Evolutionary conservation across 2,113 vertebrate genomes (phyloP), one percentile per base, ranked within the genome.

Genomic region (Capreolus pygargus): DNA sequence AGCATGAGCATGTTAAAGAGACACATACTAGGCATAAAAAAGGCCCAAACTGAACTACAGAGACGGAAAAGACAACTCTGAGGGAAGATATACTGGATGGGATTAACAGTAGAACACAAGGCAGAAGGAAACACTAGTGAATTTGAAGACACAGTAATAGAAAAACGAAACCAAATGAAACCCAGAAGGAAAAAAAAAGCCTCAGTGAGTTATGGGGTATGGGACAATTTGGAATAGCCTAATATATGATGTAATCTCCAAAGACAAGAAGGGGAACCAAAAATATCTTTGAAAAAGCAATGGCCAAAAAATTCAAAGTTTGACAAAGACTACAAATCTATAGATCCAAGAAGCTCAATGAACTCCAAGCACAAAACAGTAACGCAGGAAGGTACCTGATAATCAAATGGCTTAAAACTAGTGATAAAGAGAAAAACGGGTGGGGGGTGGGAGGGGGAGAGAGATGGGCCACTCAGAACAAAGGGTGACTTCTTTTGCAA

Each of bases 131-230:
- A 91, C n/a, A 87, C 43, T 11, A 91, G 7, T 50, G 28, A 91
- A 87, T 30, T 15, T 76, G 23, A 87, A 94, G 43, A 87, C 13
- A 52, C 1, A 19, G 17, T 19, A 36, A 52, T 10, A 86, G 54
- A 79, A 90, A 93, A 89, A 45, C 25, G 47, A 88, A 87, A 52
- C 50, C 92, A 96, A 96, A 36, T 28, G 21, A 88, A 94, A 58
- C 84, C 2, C 9, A 52, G 14, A 43, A 39, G 23, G 50, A 30
- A 27, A 79, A 43, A 45, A 94, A 84, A 21, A 70, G 27, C 15
- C 27, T 70, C 52, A 39, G 30, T 82, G 52, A 94, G 19, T 50
- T 81, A 91, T 43, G 57, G n/a, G 21, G 43, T 70, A 91, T 57
- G 50, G 28, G 33, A 67, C 33, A 86, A 79, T 15, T 57, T 43